Evolutionary conservation across 2,113 vertebrate genomes (phyloP).

Genomic region (Anguilla rostrata): DNA sequence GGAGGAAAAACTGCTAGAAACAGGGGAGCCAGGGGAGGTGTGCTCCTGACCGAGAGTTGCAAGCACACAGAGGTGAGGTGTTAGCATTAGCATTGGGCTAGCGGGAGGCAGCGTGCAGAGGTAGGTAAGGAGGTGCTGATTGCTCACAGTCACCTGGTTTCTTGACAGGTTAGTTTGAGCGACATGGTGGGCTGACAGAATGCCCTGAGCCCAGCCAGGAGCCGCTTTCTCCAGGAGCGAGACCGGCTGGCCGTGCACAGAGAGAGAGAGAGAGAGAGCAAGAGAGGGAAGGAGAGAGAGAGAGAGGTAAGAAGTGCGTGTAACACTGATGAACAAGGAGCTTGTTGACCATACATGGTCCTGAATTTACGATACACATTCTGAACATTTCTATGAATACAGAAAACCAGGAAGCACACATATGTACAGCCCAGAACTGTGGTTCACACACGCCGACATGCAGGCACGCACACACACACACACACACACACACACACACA

Average conservation of each 20-base stretch:
- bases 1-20: not conserved
- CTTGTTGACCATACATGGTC: not conserved
- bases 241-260: constrained; percentile 77
- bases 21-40: not conserved
- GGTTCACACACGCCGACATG: not conserved
- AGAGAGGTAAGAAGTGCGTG: constrained; percentile 24
- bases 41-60: not conserved
- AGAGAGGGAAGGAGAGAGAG: not conserved
- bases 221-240: constrained; percentile 96
- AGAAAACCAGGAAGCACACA: not conserved
- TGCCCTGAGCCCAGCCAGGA: constrained; percentile 97
- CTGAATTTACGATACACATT: not conserved
- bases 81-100: not conserved
- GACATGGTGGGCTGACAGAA: constrained; percentile 96
- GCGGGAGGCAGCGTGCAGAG: not conserved
- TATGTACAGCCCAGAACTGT: not conserved
- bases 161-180: constrained; percentile 98
- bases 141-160: constrained; percentile 88
- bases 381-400: not conserved
- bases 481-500: not conserved
- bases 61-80: not conserved
- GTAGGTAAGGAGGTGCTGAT: constrained; percentile 28
- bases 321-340: constrained; percentile 9
- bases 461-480: constrained; percentile 6
- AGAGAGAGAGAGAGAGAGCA: constrained; percentile 40